Conservation (phyloP, 2,113 vertebrate species). For the Platichthys flesus region DNA sequence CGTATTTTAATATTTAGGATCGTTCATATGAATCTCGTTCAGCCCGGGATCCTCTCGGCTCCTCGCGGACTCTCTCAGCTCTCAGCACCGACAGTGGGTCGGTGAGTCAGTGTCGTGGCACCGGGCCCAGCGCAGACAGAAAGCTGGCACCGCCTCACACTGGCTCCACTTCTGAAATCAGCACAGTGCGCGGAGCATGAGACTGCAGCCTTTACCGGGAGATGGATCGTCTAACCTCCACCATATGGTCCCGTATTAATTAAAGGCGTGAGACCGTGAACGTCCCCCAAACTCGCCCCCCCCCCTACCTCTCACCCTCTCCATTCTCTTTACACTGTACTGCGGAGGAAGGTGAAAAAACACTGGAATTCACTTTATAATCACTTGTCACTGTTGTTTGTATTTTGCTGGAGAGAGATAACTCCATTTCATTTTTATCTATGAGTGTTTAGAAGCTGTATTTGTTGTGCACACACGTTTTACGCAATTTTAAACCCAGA, state of each 20-base stretch:
- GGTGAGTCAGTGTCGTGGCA: slow-evolving; percentile 60
- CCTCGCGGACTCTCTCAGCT: slow-evolving; percentile 21
- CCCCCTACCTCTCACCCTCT: not conserved
- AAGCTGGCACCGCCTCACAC: slow-evolving; percentile 60
- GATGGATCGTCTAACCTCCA: slow-evolving; percentile 57
- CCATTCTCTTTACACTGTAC: not conserved
- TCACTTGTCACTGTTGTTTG: not conserved
- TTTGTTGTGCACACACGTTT: not conserved
- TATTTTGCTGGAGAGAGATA: no score
- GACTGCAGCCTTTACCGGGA: slow-evolving; percentile 65
- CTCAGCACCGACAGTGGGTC: slow-evolving; percentile 47
- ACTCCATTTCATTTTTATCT: not conserved
- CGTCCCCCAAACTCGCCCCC: not conserved
- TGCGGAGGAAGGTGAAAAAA: not conserved
- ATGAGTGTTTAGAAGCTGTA: not conserved
- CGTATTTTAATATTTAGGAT: not conserved
- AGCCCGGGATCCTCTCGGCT: slow-evolving; percentile 38
- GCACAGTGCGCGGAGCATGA: slow-evolving; percentile 52
- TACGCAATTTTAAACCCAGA: not conserved
- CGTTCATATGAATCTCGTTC: slow-evolving; percentile 27
- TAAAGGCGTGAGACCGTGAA: slow-evolving; percentile 58
- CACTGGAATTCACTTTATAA: not conserved
- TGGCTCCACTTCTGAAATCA: slow-evolving; percentile 61
- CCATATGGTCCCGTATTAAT: slow-evolving; percentile 64
- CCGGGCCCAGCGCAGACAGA: slow-evolving; percentile 68